A percentile compares a stretch with the other conserved stretches of the same genome.
phyloP scores from a whole-genome alignment of 1,140 invertebrate species.

The Druon quercuslanigerum region DNA sequence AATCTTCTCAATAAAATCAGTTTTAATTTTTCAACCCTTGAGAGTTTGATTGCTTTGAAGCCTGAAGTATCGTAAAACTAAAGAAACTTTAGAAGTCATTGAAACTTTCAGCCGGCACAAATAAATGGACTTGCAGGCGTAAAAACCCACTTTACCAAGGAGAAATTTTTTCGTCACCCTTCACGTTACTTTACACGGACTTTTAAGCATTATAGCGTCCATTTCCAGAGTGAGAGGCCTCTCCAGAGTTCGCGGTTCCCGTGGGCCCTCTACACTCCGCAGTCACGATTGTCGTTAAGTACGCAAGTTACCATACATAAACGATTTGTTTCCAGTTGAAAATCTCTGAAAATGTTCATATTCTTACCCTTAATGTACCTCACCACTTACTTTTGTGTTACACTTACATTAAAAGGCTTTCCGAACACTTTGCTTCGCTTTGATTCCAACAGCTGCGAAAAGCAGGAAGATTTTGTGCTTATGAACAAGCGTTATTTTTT shows the following conservation, averaged over 20 bases:
- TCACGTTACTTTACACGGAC: conserved; percentile 51
- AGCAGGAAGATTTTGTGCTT: neutral
- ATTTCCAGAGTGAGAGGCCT: conserved; percentile 42
- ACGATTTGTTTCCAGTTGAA: conserved; percentile 38
- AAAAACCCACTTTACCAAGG: conserved; percentile 37
- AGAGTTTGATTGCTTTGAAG: conserved; percentile 13
- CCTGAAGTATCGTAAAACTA: conserved; percentile 24
- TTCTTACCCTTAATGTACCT: conserved; percentile 32
- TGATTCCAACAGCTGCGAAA: neutral
- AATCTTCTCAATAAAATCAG: conserved; percentile 24
- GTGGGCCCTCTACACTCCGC: conserved; percentile 2
- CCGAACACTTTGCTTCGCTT: conserved; percentile 19
- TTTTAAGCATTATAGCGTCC: conserved; percentile 52
- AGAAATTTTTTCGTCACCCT: conserved; percentile 45
- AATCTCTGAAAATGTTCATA: conserved; percentile 22
- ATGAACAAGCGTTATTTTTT: neutral
- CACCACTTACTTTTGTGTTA: conserved; percentile 3
- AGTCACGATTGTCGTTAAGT: conserved; percentile 30
- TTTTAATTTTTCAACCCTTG: conserved; percentile 21
- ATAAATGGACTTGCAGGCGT: conserved; percentile 30
- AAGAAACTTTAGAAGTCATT: conserved; percentile 28
- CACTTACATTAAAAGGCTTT: conserved; percentile 28
- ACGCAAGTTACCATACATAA: conserved; percentile 51
- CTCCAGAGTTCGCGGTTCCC: conserved; percentile 45
- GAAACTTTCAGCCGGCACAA: conserved; percentile 25